Base-by-base conservation (phyloP, 2,888 invertebrate species). In the Pollenia griseotomentosa region DNA sequence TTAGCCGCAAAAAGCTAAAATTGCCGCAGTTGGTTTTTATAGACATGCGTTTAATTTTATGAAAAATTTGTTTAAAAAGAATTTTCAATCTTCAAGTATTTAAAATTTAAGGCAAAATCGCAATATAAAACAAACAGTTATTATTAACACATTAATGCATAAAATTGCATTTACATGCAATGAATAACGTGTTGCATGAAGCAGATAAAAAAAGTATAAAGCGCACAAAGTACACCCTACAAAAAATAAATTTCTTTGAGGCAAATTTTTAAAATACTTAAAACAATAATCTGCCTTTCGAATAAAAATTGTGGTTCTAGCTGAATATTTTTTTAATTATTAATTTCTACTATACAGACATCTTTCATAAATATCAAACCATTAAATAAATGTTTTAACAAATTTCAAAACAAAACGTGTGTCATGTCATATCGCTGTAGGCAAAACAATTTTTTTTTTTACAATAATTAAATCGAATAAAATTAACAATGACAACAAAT, bases 141-240 rank as follows among this genome's bases (percentile, higher is more conserved):
- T 55, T 70, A 70, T 55, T 71, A 55, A 55, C 70, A 12, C 42
- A 71, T 71, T 71, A 40, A 53, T 71, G 55, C 42, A 42, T 19
- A 55, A 23, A 71, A 44, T 71, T 71, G 55, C 70, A 71, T 71
- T 55, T 42, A 71, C 53, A 71, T 55, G 55, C 42, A 55, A 19
- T 42, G n/a, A 55, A 55, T 55, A 70, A 53, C 42, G 55, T 55
- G 40, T 71, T 71, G 70, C 44, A 16, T 70, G 14, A 8, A 51
- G n/a, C 19, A 66, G 4, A 48, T 9, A 42, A n/a, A 19, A 23
- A 66, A 23, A 46, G 48, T 3, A 19, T 44, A 11, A 46, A 46
- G 3, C 44, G 44, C 48, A 46, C 44, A 66, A 23, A 14, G 12
- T 46, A 44, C 19, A 9, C 63, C 8, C 63, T 44, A 48, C 66